Conservation (phyloP, 2,797 vertebrate species). For the Phataginus tetradactyla region DNA sequence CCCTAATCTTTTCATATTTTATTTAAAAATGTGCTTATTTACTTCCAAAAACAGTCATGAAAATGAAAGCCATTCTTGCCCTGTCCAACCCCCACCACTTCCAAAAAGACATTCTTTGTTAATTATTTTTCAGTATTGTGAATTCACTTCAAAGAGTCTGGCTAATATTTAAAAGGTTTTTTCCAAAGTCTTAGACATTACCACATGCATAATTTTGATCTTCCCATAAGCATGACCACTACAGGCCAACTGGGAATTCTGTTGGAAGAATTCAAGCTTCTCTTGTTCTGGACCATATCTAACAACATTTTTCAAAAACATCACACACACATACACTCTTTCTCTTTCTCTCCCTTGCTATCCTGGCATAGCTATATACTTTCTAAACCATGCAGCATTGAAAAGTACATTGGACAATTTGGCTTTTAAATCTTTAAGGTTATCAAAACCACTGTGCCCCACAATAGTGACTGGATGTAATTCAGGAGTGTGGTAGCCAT, state of each 20-base stretch:
- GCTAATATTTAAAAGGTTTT: slow-evolving; percentile 71
- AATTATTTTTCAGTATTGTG: slow-evolving; percentile 72
- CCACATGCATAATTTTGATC: slow-evolving; percentile 57
- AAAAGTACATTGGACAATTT: neutral
- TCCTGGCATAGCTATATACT: neutral
- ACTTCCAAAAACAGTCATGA: slow-evolving; percentile 52
- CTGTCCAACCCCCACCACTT: slow-evolving; percentile 34
- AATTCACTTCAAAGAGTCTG: slow-evolving; percentile 72
- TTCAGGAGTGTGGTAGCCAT: neutral
- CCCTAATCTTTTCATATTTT: slow-evolving; percentile 54
- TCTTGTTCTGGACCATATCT: slow-evolving; percentile 33
- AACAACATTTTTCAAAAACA: slow-evolving; percentile 16
- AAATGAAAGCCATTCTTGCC: slow-evolving; percentile 59
- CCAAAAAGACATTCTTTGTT: slow-evolving; percentile 66
- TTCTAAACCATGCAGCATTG: slow-evolving; percentile 8
- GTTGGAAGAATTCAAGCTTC: slow-evolving; percentile 53
- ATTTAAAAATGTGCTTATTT: slow-evolving; percentile 50
- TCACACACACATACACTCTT: neutral
- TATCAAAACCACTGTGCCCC: neutral
- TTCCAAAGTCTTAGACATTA: slow-evolving; percentile 65
- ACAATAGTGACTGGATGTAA: neutral
- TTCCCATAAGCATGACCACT: slow-evolving; percentile 50
- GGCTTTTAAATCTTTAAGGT: slow-evolving; percentile 17
- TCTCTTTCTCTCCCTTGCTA: no score
- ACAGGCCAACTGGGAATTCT: slow-evolving; percentile 49